These are phyloP conservation scores for Corvus moneduloides DNA, from an alignment of 2,113 vertebrate species.

Conservation along the genomic window DNA sequence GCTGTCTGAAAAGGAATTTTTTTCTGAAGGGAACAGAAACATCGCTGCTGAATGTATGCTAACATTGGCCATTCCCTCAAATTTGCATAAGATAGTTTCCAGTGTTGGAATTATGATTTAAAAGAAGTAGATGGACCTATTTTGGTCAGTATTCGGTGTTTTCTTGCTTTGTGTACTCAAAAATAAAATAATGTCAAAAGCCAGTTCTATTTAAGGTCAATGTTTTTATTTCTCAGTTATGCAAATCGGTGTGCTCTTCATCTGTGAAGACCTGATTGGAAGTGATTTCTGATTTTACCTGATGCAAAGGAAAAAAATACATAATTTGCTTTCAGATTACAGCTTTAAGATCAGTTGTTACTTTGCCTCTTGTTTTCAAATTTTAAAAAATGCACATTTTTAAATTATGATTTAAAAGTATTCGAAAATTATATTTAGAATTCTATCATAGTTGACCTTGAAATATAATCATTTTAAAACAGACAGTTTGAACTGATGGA, in stretches of 20 bases:
- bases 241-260: neutral
- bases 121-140: neutral
- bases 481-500: neutral
- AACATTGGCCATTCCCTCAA: neutral
- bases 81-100: neutral
- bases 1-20: neutral
- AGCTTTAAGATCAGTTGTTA: neutral
- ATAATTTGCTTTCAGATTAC: neutral
- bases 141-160: neutral
- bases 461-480: neutral
- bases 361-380: neutral
- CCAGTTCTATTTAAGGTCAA: neutral
- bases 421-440: neutral
- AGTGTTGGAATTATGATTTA: neutral
- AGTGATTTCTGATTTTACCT: constrained; percentile 19
- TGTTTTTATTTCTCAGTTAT: neutral
- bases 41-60: neutral
- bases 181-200: neutral
- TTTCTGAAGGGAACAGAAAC: neutral
- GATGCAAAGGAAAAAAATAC: neutral
- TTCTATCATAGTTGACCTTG: neutral
- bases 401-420: neutral
- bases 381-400: neutral
- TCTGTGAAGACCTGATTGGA: neutral
- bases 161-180: neutral